Base-by-base conservation (phyloP, 2,888 invertebrate species). In the Ferrisia virgata region DNA sequence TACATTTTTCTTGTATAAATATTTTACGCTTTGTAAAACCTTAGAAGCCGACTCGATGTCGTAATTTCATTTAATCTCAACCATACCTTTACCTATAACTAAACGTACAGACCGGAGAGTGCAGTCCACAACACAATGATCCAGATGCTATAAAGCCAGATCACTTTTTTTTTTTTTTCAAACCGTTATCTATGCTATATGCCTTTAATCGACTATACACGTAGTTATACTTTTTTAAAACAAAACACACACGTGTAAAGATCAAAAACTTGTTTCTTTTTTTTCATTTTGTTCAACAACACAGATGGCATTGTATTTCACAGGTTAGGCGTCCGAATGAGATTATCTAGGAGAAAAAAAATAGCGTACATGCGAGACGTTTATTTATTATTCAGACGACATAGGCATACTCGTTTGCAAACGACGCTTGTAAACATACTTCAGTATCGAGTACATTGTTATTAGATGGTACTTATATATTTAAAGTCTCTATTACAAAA, bases 381-480 rank as follows among this genome's bases (percentile, higher is more conserved):
- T n/a, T 64, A 64, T 64, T 64, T 64, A 64, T 64, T 64, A 64
- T 64, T 64, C 58, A 64, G 58, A 64, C 58, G 58, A 64, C 58
- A 64, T 47, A 47, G 47, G 47, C n/a, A n/a, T 64, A 64, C 58
- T 64, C 58, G 58, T 64, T 64, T 64, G 58, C 58, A 64, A 64
- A 64, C 58, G 58, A 64, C 58, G 58, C 58, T 64, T 64, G 58
- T 64, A 64, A 64, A 64, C 58, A 64, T 64, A 64, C 58, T 64
- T 64, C 58, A 25, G 58, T 64, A 64, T 64, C 58, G 58, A 64
- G 58, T 64, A 64, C 58, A 64, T 64, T 64, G 58, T 64, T 64
- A 64, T 64, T 64, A 64, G 58, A 64, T 64, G 58, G 58, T 64
- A 64, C 58, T 64, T 28, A 25, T 64, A 13, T 64, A 28, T 64